Evolutionary conservation across 2,888 invertebrate genomes (phyloP), one percentile per base, ranked within the genome.

Genomic region (Calameuta idolon): DNA sequence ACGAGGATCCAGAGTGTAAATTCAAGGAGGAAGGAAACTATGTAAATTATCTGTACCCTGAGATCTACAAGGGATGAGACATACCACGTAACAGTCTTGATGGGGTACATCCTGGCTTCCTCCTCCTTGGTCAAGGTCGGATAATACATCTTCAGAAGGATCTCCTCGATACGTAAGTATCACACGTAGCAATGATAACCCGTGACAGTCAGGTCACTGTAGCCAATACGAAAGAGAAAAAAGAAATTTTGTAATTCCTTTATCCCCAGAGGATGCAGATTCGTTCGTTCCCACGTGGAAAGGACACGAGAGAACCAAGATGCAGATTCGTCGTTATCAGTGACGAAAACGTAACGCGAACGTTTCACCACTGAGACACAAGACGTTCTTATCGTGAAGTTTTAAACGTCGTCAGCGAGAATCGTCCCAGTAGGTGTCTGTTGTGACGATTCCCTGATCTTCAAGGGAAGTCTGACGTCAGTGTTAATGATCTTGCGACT

Each of bases 71-170:
- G 55, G 9, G 55, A 55, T 55, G 23, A 71, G 76, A 87, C 90
- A 77, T 90, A 91, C 91, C 91, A 91, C 83, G 85, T 91, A 77
- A 88, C 89, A 80, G 81, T 88, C 79, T 82, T 86, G 78, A 88
- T 89, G 77, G 90, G 91, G 77, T 90, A 88, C 86, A 88, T 87
- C 84, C 91, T 87, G 80, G 86, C 83, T 83, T 83, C 88, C 85
- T 91, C 91, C 80, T 91, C 91, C 69, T 85, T 81, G 77, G 89
- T 91, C 71, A 71, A 34, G 79, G 85, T 89, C 77, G 86, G 79
- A 81, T 89, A 90, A 83, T 87, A 89, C 84, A 88, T 87, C 80
- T 87, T 87, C 55, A 84, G 83, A 69, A 82, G 81, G 31, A 69
- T 30, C 77, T 71, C 9, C 31, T 23, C 31, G 23, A 23, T 55